Percentiles rank a stretch among this genome's conserved stretches.
These are phyloP conservation scores for Helicoverpa armigera DNA, from an alignment of 1,140 invertebrate species.

Conservation along the genomic window DNA sequence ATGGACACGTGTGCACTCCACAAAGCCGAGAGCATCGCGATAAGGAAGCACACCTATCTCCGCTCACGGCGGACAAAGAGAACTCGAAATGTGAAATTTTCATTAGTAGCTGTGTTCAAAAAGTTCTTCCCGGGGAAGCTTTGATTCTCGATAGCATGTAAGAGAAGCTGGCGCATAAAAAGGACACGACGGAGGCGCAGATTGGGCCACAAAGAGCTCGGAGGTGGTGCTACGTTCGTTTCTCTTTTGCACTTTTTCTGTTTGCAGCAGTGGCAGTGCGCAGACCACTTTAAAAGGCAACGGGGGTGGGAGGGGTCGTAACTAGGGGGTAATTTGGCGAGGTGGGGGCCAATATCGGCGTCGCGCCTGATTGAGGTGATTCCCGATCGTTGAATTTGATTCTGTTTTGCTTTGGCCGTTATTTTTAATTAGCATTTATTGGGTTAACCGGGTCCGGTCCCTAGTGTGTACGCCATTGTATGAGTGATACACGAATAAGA, in stretches of 20 bases:
- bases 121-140: conserved; percentile 78
- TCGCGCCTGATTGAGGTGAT: conserved; percentile 85
- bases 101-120: conserved; percentile 82
- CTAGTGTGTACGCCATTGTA: conserved; percentile 1
- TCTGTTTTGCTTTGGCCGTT: conserved; percentile 68
- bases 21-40: conserved; percentile 77
- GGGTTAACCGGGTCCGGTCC: conserved; percentile 41
- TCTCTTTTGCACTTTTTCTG: conserved; percentile 85
- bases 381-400: conserved; percentile 78
- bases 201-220: conserved; percentile 85
- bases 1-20: conserved; percentile 68
- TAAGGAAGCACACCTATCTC: conserved; percentile 79
- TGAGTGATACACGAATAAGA: background rate
- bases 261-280: conserved; percentile 83
- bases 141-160: conserved; percentile 85
- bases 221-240: conserved; percentile 80
- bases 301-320: conserved; percentile 79
- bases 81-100: conserved; percentile 83
- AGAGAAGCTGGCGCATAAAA: conserved; percentile 83
- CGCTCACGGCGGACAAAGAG: conserved; percentile 74
- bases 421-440: conserved; percentile 67
- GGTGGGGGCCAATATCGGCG: conserved; percentile 84
- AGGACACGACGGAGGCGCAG: conserved; percentile 82
- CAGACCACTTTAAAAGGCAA: conserved; percentile 86
- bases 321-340: conserved; percentile 85